Evolutionary conservation across 2,797 vertebrate species (phyloP).

Genomic region (Phrynocephalus vlangalii): DNA sequence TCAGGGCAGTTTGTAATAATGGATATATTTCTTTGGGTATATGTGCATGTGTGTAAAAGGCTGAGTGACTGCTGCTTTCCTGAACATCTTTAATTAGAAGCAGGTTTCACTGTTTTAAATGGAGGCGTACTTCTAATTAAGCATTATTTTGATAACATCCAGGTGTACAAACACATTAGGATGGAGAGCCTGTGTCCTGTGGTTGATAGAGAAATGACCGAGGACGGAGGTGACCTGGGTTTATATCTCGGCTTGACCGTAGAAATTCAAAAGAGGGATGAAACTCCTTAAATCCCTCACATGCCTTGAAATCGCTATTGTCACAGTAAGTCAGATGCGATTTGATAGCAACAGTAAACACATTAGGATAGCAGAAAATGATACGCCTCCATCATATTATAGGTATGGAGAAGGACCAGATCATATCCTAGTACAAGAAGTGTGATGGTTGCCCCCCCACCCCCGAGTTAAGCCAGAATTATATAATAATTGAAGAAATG

Average conservation of each 20-base stretch:
- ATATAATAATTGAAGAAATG: conserved; percentile 62
- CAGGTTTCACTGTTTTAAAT: neutral
- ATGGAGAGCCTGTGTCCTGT: too few relatives aligned
- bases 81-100: neutral
- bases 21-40: neutral
- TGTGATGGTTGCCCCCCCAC: conserved; percentile 38
- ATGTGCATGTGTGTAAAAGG: neutral
- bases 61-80: neutral
- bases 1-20: neutral
- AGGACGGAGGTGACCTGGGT: too few relatives aligned
- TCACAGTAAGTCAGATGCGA: too few relatives aligned
- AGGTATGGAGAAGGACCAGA: conserved; percentile 53
- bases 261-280: too few relatives aligned
- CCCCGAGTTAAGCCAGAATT: conserved; percentile 59
- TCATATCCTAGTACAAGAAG: conserved; percentile 23
- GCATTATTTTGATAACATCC: neutral
- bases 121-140: neutral
- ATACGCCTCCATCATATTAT: conserved; percentile 46
- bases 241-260: too few relatives aligned
- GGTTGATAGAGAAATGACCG: too few relatives aligned
- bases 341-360: neutral
- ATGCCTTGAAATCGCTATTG: too few relatives aligned
- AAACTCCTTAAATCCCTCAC: too few relatives aligned
- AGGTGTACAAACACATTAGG: conserved; percentile 26
- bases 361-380: conserved; percentile 61